phyloP scores from a whole-genome alignment of 2,113 vertebrate species.

The Pachycephala philippinensis region DNA sequence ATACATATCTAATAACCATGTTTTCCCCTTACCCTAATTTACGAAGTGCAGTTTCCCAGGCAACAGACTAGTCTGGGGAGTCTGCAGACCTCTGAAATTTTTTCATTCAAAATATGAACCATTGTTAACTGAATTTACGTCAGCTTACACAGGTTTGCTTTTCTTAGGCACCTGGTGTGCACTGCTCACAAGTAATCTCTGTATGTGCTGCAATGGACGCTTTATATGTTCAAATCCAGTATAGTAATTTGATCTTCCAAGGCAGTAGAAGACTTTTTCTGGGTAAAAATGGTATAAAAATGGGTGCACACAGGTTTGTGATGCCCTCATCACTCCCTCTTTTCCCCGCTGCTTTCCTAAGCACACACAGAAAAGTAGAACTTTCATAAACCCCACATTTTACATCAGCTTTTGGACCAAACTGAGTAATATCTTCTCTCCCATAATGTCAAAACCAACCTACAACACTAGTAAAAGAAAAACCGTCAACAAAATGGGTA shows the following conservation, averaged over 20 bases:
- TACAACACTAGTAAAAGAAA: not conserved
- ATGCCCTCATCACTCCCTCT: not conserved
- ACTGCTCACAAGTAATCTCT: not conserved
- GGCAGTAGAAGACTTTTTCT: not conserved
- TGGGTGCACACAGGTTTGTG: not conserved
- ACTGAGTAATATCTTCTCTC: not conserved
- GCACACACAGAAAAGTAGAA: not conserved
- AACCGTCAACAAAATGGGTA: not conserved
- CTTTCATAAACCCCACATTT: not conserved
- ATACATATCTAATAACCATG: not conserved
- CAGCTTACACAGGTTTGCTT: not conserved
- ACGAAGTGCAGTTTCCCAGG: constrained; percentile 5
- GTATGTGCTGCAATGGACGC: not conserved
- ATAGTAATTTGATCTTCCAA: not conserved
- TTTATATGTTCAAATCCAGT: not conserved
- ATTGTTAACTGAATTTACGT: not conserved
- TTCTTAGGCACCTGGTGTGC: not conserved
- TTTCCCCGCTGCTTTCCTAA: not conserved
- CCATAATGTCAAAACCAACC: not conserved
- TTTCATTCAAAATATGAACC: not conserved
- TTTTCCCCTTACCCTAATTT: not conserved
- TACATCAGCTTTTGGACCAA: not conserved
- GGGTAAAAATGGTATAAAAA: not conserved
- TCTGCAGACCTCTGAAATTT: not conserved
- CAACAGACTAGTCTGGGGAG: not conserved